phyloP scores from a whole-genome alignment of 2,113 vertebrate genomes.

The Holacanthus passer region DNA sequence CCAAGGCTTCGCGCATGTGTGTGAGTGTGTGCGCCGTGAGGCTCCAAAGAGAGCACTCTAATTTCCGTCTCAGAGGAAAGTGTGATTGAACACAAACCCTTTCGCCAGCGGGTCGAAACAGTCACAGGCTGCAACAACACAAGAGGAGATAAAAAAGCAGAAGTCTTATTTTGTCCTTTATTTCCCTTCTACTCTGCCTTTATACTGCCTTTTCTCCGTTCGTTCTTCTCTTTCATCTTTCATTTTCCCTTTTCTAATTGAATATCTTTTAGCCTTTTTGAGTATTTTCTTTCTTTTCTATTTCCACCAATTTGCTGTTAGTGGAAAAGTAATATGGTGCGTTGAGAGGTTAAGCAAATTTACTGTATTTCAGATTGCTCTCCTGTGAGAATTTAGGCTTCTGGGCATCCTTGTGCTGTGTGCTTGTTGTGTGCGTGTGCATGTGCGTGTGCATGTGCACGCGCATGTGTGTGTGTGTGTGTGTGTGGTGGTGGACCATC shows the following conservation, averaged over 20 bases:
- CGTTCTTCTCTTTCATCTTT: conserved; percentile 57
- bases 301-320: conserved; percentile 44
- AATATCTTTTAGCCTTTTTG: conserved; percentile 42
- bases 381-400: conserved; percentile 43
- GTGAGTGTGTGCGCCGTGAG: conserved; percentile 55
- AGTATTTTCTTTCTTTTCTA: conserved; percentile 16
- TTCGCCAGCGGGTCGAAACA: conserved; percentile 73
- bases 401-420: conserved; percentile 12
- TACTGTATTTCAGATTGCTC: conserved; percentile 36
- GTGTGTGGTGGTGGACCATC: conserved; percentile 67
- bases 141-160: conserved; percentile 67
- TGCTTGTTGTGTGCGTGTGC: conserved; percentile 33
- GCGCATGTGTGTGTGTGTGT: conserved; percentile 18
- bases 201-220: conserved; percentile 31
- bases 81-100: conserved; percentile 81
- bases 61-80: conserved; percentile 81
- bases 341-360: conserved; percentile 42
- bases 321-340: conserved; percentile 15
- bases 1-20: conserved; percentile 24
- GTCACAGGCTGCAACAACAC: conserved; percentile 71
- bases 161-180: conserved; percentile 68
- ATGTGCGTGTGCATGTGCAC: neutral
- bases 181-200: conserved; percentile 50
- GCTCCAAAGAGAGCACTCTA: conserved; percentile 76
- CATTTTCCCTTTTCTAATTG: conserved; percentile 44